Evolutionary conservation across 2,113 vertebrate species (phyloP).

Genomic region (Chaenogobius annularis): DNA sequence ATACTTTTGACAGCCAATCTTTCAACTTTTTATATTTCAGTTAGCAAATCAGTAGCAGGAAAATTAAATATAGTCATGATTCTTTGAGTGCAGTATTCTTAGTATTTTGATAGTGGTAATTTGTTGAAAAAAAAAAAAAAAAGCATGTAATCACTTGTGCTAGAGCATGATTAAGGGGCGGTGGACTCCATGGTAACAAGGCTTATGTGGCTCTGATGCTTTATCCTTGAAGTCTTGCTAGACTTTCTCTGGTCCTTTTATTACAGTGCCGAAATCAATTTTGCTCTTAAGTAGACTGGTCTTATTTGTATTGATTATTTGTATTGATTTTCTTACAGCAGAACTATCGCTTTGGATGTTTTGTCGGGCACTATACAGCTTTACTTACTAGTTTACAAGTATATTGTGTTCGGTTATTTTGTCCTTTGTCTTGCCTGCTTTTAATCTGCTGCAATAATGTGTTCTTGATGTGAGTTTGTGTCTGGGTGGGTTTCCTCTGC

Average conservation of each 20-base stretch:
- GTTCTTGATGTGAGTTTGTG: too few relatives aligned
- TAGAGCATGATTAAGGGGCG: slow-evolving; percentile 61
- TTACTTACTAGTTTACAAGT: background rate
- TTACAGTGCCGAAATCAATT: slow-evolving; percentile 18
- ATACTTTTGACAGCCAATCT: slow-evolving; percentile 62
- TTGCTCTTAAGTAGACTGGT: slow-evolving; percentile 13
- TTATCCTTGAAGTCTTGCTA: background rate
- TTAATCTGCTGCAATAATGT: background rate
- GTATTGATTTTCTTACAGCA: background rate
- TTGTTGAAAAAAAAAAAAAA: slow-evolving; percentile 49
- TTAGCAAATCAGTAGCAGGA: slow-evolving; percentile 55
- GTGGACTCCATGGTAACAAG: slow-evolving; percentile 48
- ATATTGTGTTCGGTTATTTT: too few relatives aligned
- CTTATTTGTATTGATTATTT: background rate
- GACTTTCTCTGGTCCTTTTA: slow-evolving; percentile 22
- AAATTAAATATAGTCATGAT: slow-evolving; percentile 67
- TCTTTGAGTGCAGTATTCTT: slow-evolving; percentile 52
- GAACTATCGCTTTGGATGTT: background rate
- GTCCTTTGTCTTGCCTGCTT: background rate
- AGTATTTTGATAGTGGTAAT: slow-evolving; percentile 50
- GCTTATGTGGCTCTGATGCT: slow-evolving; percentile 40
- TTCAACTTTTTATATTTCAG: slow-evolving; percentile 54
- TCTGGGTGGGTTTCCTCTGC: too few relatives aligned
- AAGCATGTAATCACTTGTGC: slow-evolving; percentile 50
- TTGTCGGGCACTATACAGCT: background rate